These are phyloP conservation scores for Zosterops lateralis DNA, from an alignment of 2,113 vertebrate species.

Conservation along the genomic window DNA sequence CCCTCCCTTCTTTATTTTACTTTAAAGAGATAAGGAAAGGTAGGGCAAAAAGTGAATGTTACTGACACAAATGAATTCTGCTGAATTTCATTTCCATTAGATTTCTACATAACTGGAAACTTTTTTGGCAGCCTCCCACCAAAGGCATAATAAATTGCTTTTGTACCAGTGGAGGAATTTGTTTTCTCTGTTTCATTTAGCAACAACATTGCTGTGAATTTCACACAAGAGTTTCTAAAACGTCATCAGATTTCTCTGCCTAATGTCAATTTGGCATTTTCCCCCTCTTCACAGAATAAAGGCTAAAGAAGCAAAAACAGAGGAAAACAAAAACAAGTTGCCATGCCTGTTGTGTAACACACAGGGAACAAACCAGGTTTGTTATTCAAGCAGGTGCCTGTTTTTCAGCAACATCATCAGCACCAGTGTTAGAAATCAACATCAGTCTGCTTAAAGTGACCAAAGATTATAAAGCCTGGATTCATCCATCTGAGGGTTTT, in stretches of 20 bases:
- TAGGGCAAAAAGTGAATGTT: slow-evolving; percentile 23
- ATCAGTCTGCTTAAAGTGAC: accelerated
- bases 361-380: accelerated
- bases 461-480: neutral
- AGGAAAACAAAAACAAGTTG: slow-evolving; percentile 26
- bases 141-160: slow-evolving; percentile 74
- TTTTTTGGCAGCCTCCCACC: slow-evolving; percentile 68
- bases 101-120: slow-evolving; percentile 67
- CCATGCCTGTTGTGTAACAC: accelerated
- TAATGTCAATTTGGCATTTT: slow-evolving; percentile 65
- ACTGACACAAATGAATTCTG: slow-evolving; percentile 31
- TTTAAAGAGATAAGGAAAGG: slow-evolving; percentile 36
- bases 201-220: slow-evolving; percentile 69
- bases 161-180: slow-evolving; percentile 72
- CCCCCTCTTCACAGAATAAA: neutral
- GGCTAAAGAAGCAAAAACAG: neutral
- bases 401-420: neutral
- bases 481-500: neutral
- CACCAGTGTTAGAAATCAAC: neutral
- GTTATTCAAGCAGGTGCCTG: neutral
- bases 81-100: slow-evolving; percentile 66
- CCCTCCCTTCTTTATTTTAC: slow-evolving; percentile 13
- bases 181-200: slow-evolving; percentile 74
- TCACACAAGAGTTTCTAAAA: slow-evolving; percentile 70
- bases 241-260: slow-evolving; percentile 65